phyloP scores from a whole-genome alignment of 2,888 invertebrate species.

The Scaeva pyrastri region DNA sequence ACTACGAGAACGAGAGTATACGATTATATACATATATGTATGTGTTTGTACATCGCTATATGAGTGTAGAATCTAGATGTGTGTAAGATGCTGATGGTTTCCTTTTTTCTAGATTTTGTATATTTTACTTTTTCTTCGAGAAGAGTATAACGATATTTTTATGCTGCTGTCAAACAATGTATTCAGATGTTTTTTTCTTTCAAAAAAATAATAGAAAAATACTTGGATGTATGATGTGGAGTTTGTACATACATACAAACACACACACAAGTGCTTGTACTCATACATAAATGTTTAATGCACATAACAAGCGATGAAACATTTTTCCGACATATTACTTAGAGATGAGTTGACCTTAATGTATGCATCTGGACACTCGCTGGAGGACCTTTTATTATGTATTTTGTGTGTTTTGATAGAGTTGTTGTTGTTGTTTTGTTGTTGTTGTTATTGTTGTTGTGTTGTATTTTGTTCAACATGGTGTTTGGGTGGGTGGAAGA shows the following conservation, averaged over 20 bases:
- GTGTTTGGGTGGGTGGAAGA: too few species aligned
- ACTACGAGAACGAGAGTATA: too few species aligned
- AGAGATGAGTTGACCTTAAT: slow-evolving; percentile 27
- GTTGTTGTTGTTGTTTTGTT: too few species aligned
- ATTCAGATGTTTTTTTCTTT: background rate
- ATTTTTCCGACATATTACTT: slow-evolving; percentile 23
- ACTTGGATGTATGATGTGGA: too few species aligned
- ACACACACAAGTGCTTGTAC: too few species aligned
- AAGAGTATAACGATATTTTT: background rate
- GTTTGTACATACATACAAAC: background rate
- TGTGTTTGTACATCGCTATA: too few species aligned
- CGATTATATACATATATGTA: too few species aligned
- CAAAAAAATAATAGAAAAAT: background rate
- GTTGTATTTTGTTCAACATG: too few species aligned
- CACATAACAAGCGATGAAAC: background rate
- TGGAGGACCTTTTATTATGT: background rate
- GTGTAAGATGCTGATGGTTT: too few species aligned
- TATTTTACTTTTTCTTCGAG: background rate
- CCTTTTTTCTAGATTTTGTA: background rate
- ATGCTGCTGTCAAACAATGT: slow-evolving; percentile 24
- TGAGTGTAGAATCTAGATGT: too few species aligned
- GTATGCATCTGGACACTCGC: background rate
- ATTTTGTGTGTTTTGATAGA: too few species aligned
- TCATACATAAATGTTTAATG: background rate
- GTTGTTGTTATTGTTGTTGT: too few species aligned